Percentiles rank a stretch among this genome's conserved stretches.
phyloP scores from a whole-genome alignment of 2,797 vertebrate species.

The Mormyrops boulengeri region DNA sequence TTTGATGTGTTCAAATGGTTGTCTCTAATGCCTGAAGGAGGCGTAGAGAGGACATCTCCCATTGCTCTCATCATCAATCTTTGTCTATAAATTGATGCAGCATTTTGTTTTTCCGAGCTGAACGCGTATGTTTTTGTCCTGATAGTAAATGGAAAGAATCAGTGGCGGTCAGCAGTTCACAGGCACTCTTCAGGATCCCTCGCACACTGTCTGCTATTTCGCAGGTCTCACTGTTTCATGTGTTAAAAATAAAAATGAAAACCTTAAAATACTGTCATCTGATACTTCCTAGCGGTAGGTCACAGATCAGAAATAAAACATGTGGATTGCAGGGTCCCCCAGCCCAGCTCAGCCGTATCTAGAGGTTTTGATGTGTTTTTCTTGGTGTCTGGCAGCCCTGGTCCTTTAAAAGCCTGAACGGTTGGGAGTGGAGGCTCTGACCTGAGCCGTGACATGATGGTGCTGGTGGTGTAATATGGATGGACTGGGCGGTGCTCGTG shows the following conservation, averaged over 20 bases:
- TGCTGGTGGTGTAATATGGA: conserved; percentile 14
- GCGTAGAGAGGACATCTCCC: not conserved
- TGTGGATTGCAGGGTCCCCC: not conserved
- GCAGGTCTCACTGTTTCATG: not conserved
- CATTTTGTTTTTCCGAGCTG: not conserved
- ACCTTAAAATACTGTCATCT: not conserved
- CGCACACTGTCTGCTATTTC: not conserved
- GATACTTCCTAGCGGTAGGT: not conserved
- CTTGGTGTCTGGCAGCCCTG: not conserved
- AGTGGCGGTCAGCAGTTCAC: not conserved
- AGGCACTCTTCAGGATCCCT: not conserved
- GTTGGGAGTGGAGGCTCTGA: not conserved
- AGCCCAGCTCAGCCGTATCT: not conserved
- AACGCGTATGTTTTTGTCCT: not conserved
- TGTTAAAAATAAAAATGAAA: not conserved
- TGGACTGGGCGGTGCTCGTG: not conserved
- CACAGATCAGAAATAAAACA: not conserved
- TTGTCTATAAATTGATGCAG: not conserved
- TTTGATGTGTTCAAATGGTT: not conserved
- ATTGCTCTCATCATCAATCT: not conserved
- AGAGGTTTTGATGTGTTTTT: not conserved
- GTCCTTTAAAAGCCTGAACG: conserved; percentile 8
- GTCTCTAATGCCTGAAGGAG: not conserved
- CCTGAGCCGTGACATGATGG: not conserved
- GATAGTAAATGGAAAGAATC: not conserved